phyloP scores from a whole-genome alignment of 2,113 vertebrate genomes.

The Chaetura pelagica region DNA sequence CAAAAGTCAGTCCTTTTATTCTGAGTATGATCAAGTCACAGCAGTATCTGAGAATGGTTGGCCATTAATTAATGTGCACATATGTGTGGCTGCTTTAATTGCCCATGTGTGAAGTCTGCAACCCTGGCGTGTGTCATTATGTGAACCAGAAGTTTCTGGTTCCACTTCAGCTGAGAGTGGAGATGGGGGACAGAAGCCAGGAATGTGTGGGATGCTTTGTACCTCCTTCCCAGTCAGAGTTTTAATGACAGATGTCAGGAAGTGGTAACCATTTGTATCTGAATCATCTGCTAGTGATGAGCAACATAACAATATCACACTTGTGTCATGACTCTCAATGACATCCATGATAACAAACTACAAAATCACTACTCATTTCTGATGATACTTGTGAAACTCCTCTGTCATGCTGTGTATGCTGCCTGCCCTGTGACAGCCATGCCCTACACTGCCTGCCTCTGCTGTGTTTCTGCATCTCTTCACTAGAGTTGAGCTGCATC shows the following conservation, averaged over 20 bases:
- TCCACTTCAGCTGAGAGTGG: neutral
- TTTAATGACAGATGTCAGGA: constrained; percentile 24
- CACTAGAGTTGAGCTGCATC: neutral
- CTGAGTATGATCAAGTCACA: neutral
- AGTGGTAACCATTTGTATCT: neutral
- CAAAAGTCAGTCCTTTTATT: neutral
- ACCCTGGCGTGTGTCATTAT: neutral
- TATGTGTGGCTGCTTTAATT: neutral
- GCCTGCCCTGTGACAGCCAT: neutral
- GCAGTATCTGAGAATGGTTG: neutral
- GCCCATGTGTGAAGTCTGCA: neutral
- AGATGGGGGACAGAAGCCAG: neutral
- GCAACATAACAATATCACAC: neutral
- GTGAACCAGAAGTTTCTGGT: constrained; percentile 16
- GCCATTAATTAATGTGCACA: neutral
- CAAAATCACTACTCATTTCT: neutral
- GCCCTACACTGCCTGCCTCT: neutral
- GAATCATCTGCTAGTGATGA: neutral
- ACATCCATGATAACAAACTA: neutral
- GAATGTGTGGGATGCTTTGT: neutral
- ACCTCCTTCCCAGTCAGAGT: neutral
- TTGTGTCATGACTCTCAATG: neutral
- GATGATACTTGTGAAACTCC: neutral
- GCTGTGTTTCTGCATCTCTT: neutral
- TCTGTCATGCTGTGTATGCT: neutral